phyloP scores from a whole-genome alignment of 2,797 vertebrate genomes.

The Gymnothorax reevesii region DNA sequence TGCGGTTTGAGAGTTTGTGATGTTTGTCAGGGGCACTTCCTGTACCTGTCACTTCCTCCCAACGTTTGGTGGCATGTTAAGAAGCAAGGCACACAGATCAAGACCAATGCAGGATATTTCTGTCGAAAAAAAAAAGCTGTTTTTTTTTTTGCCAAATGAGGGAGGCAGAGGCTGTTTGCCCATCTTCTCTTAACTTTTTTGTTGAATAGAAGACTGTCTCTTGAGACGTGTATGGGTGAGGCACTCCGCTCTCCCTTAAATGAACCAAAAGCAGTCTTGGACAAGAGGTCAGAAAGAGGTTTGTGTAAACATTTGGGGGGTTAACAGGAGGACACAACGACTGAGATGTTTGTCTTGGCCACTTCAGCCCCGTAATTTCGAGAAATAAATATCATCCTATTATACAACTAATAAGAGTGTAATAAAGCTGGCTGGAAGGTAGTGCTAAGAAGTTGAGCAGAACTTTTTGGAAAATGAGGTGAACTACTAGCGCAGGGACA shows the following conservation, averaged over 20 bases:
- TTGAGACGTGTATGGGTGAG: constrained; percentile 57
- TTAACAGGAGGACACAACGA: constrained; percentile 53
- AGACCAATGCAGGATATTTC: constrained; percentile 36
- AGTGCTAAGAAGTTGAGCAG: constrained; percentile 44
- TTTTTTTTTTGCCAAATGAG: constrained; percentile 48
- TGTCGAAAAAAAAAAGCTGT: constrained; percentile 50
- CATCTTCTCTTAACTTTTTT: constrained; percentile 62
- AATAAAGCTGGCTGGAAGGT: constrained; percentile 54
- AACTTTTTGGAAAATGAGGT: not conserved
- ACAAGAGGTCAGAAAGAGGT: constrained; percentile 40
- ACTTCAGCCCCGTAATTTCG: constrained; percentile 60
- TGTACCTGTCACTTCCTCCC: not conserved
- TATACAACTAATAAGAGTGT: constrained; percentile 57
- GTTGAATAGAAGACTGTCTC: constrained; percentile 23
- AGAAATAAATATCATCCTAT: constrained; percentile 69
- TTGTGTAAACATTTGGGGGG: constrained; percentile 25
- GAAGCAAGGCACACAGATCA: constrained; percentile 52
- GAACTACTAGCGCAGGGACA: constrained; percentile 49
- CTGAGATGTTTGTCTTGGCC: constrained; percentile 65
- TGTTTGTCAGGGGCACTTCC: not conserved
- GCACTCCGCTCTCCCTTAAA: constrained; percentile 61
- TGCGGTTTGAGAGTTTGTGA: not conserved
- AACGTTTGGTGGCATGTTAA: constrained; percentile 43
- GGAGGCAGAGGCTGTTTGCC: constrained; percentile 57
- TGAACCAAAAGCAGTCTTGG: constrained; percentile 64